Evolutionary conservation across 2,888 invertebrate genomes (phyloP).

Genomic region (Tenthredo scrophulariae): DNA sequence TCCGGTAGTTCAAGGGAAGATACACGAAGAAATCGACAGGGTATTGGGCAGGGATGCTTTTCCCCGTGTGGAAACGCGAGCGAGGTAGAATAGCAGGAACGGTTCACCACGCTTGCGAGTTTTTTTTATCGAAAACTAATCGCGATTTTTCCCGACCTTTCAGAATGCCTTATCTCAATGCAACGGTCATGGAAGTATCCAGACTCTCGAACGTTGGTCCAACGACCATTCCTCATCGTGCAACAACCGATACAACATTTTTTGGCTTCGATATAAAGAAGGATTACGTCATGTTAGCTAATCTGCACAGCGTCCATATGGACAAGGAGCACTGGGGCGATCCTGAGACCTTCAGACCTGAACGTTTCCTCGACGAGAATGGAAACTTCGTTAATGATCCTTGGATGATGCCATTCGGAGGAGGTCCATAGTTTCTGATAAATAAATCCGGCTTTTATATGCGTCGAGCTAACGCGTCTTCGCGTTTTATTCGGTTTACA

Average conservation of each 20-base stretch:
- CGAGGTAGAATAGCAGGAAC: constrained; percentile 52
- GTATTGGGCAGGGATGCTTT: constrained; percentile 64
- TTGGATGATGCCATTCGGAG: constrained; percentile 60
- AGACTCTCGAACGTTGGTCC: constrained; percentile 63
- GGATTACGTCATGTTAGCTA: constrained; percentile 60
- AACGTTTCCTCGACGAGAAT: constrained; percentile 60
- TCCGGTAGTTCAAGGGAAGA: constrained; percentile 62
- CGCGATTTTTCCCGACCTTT: neutral
- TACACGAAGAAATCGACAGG: constrained; percentile 66
- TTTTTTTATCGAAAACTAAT: neutral
- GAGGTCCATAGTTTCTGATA: constrained; percentile 48
- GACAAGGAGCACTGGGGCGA: constrained; percentile 65
- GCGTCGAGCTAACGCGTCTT: neutral
- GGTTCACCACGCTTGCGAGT: too few species aligned
- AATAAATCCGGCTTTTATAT: neutral
- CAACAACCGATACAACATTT: constrained; percentile 59
- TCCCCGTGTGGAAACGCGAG: constrained; percentile 62
- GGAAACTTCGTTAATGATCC: constrained; percentile 55
- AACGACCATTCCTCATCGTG: constrained; percentile 61
- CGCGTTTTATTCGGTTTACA: constrained; percentile 73
- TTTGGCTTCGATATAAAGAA: constrained; percentile 60
- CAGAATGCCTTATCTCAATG: constrained; percentile 66
- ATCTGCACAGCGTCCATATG: constrained; percentile 63
- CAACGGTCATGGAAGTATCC: constrained; percentile 67
- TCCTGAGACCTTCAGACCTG: constrained; percentile 64